phyloP scores from a whole-genome alignment of 2,797 vertebrate genomes.

The Anas bahamensis region DNA sequence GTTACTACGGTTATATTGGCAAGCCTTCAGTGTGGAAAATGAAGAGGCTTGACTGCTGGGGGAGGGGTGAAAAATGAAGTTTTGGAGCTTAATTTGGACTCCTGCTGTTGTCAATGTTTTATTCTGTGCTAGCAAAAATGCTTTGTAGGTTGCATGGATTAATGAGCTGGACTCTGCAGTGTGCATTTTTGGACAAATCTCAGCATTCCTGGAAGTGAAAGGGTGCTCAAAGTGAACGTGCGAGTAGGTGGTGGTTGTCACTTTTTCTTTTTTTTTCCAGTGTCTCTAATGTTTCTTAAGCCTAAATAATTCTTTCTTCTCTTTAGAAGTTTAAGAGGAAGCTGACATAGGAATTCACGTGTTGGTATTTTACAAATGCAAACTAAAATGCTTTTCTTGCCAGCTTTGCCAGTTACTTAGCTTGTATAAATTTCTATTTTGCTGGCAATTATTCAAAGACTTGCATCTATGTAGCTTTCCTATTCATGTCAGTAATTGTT shows the following conservation, averaged over 20 bases:
- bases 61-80: background rate
- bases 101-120: background rate
- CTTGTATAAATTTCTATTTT: background rate
- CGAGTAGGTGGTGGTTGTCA: background rate
- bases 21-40: background rate
- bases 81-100: background rate
- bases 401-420: background rate
- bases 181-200: background rate
- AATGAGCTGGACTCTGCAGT: background rate
- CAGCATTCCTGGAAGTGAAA: background rate
- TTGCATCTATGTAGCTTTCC: slow-evolving; percentile 7
- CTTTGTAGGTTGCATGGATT: background rate
- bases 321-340: background rate
- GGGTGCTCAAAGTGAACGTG: background rate
- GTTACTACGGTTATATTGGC: background rate
- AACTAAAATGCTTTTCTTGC: background rate
- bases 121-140: background rate
- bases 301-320: background rate
- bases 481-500: slow-evolving; percentile 12
- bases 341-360: background rate
- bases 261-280: background rate
- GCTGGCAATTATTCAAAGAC: background rate
- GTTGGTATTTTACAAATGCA: background rate
- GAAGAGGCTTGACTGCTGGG: background rate
- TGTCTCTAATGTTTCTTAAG: background rate